A percentile compares a stretch with the other conserved stretches of the same genome.
These are phyloP conservation scores for Hirtodrosophila trivittata DNA, from an alignment of 2,888 invertebrate genomes.

Conservation along the genomic window DNA sequence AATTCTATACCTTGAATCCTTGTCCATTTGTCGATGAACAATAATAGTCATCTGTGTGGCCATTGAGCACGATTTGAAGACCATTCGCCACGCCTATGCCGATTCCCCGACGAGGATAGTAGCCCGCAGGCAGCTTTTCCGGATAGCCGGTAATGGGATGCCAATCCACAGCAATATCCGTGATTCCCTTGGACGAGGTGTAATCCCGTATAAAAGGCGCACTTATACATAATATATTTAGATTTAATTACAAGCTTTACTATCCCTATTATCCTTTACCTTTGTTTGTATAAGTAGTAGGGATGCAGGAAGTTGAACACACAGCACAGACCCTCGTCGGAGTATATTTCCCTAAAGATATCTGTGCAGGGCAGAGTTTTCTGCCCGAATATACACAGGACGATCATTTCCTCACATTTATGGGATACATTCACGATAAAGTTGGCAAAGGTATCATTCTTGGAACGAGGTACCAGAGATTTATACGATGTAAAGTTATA, in stretches of 20 bases:
- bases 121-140: constrained; percentile 84
- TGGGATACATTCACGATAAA: constrained; percentile 85
- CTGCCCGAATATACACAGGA: constrained; percentile 88
- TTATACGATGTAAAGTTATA: constrained; percentile 55
- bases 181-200: constrained; percentile 62
- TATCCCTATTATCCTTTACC: no score
- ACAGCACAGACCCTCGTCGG: constrained; percentile 93
- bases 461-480: constrained; percentile 28
- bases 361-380: constrained; percentile 86
- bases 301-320: constrained; percentile 91
- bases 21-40: constrained; percentile 90
- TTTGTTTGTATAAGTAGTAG: constrained; percentile 86
- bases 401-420: constrained; percentile 89
- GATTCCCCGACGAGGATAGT: constrained; percentile 85
- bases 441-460: constrained; percentile 57
- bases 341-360: constrained; percentile 89
- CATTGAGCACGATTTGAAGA: constrained; percentile 88
- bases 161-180: constrained; percentile 86
- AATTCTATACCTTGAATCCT: constrained; percentile 83
- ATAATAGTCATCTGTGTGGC: constrained; percentile 89
- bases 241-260: no score
- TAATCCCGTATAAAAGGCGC: constrained; percentile 64
- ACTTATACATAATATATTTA: no score
- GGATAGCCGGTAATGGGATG: constrained; percentile 89
- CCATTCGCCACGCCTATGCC: constrained; percentile 89